Evolutionary conservation across 2,113 vertebrate species (phyloP).

Genomic region (Anhinga anhinga): DNA sequence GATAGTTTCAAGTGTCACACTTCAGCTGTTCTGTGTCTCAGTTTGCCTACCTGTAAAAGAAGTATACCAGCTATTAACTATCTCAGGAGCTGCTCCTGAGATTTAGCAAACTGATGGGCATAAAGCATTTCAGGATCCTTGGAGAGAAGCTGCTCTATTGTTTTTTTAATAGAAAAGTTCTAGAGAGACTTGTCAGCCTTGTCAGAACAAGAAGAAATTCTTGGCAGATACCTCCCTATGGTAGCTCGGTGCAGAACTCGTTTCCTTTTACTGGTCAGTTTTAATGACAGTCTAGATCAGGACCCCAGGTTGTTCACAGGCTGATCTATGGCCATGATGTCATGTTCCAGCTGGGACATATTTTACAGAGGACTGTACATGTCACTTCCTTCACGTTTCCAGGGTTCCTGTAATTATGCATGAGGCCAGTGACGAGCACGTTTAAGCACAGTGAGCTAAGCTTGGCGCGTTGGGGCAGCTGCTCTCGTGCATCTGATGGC

Average conservation of each 20-base stretch:
- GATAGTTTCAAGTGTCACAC: background rate
- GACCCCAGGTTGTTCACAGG: background rate
- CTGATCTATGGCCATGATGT: background rate
- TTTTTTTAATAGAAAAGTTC: background rate
- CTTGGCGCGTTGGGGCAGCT: accelerated
- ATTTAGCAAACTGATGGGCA: background rate
- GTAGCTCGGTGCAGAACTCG: background rate
- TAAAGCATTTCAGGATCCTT: background rate
- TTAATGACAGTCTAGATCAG: background rate
- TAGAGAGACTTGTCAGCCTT: background rate
- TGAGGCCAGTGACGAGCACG: background rate
- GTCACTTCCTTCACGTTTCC: background rate
- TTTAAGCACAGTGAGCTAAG: background rate
- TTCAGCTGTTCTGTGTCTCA: background rate
- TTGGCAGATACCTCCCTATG: background rate
- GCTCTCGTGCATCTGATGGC: accelerated
- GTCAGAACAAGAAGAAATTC: background rate
- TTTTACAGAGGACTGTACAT: background rate
- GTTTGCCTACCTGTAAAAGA: background rate
- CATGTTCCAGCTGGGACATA: background rate
- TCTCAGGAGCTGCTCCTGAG: background rate
- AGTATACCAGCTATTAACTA: background rate
- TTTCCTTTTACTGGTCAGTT: background rate
- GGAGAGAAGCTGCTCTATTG: background rate
- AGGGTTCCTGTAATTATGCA: background rate